Percentiles rank a stretch among this genome's conserved stretches.
These are phyloP conservation scores for Pseudomyrmex pallidus DNA, from an alignment of 1,140 invertebrate species.

Conservation along the genomic window DNA sequence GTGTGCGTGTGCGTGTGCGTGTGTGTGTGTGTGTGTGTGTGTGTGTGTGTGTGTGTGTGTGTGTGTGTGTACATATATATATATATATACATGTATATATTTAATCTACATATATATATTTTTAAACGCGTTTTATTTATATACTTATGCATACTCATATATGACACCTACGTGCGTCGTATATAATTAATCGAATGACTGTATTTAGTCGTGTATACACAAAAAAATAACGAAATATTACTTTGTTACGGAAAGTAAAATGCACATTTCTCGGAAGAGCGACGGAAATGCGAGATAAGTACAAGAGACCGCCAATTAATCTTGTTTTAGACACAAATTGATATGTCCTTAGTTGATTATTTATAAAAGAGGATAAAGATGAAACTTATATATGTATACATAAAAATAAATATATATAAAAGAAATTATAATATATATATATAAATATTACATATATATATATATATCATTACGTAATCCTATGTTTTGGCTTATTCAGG, in stretches of 20 bases:
- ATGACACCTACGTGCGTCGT: constrained; percentile 6
- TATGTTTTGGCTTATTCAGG: constrained; percentile 84
- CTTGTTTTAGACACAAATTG: constrained; percentile 76
- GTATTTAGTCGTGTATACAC: neutral
- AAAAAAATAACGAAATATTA: constrained; percentile 21
- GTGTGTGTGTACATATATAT: constrained; percentile 14
- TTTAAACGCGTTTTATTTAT: constrained; percentile 39
- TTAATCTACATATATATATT: constrained; percentile 19
- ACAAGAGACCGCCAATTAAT: constrained; percentile 83
- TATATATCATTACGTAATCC: constrained; percentile 80
- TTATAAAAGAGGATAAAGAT: constrained; percentile 73
- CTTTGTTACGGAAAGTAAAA: constrained; percentile 64
- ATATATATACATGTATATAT: too few species aligned
- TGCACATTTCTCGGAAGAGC: constrained; percentile 83
- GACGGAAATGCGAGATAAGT: constrained; percentile 78
- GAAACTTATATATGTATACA: constrained; percentile 76
- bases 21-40: too few species aligned
- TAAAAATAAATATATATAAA: constrained; percentile 69
- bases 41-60: too few species aligned
- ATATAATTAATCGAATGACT: constrained; percentile 40
- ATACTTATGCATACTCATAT: constrained; percentile 44
- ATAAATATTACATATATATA: constrained; percentile 37
- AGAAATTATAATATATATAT: neutral
- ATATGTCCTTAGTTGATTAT: constrained; percentile 78
- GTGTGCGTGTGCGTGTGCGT: too few species aligned